Evolutionary conservation across 1,140 invertebrate genomes (phyloP), one percentile per base, ranked within the genome.

Genomic region (Sinella curviseta): DNA sequence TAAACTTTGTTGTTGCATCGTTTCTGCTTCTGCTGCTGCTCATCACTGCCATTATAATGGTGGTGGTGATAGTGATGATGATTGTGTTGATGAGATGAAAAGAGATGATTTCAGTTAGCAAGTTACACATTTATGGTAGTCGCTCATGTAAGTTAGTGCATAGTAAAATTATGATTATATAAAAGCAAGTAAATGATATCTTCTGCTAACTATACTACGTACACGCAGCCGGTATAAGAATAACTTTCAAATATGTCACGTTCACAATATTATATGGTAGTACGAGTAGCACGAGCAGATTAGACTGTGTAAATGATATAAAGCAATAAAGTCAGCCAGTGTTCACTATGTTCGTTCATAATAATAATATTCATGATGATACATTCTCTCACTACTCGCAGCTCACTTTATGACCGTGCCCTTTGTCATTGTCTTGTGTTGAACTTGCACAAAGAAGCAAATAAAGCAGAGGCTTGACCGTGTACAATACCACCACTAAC

Each of bases 81-180:
- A 70, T 70, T 70, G 24, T 70, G 65, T 33, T 70, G 65, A 70
- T 70, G 65, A 70, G 65, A 31, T 70, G 65, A 65, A 26, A 65
- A n/a, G 57, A 65, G 16, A 65, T 65, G 39, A 48, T 48, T 48
- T 48, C 39, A 48, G 39, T 48, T 48, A 48, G 39, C 39, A 48
- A 48, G 39, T 48, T 48, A 48, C 39, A 48, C 39, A 12, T 48
- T 48, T 48, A 48, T 48, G 39, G 39, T 48, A 20, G 20, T n/a
- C n/a, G n/a, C n/a, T n/a, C n/a, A n/a, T n/a, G n/a, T 48, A 48
- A 48, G 39, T 48, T 48, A 48, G 39, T 48, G 20, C 8, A 12
- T 48, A 20, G 39, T 48, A 48, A 60, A 60, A 26, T 14, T 60
- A 26, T 60, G 57, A 60, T 60, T 8, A 26, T 60, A 60, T 12